Evolutionary conservation across 1,140 invertebrate genomes (phyloP).

Genomic region (Chrysoperla carnea): DNA sequence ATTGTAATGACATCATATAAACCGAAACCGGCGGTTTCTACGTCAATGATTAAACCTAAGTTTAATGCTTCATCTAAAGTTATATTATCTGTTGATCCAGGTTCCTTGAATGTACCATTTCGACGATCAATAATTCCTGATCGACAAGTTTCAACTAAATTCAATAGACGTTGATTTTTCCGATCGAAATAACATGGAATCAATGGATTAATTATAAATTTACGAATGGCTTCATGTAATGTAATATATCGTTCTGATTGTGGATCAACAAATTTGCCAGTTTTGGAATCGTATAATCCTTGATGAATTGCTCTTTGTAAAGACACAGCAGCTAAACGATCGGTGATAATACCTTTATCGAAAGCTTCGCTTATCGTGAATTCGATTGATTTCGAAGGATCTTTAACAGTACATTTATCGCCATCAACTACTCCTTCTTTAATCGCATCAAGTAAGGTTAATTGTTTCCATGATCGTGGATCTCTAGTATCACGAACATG

Average conservation of each 20-base stretch:
- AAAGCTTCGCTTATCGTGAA: slow-evolving; percentile 66
- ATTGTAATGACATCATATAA: slow-evolving; percentile 69
- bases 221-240: slow-evolving; percentile 66
- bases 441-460: slow-evolving; percentile 59
- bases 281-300: slow-evolving; percentile 62
- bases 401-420: slow-evolving; percentile 49
- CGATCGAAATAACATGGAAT: slow-evolving; percentile 67
- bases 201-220: slow-evolving; percentile 58
- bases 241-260: slow-evolving; percentile 56
- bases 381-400: slow-evolving; percentile 36
- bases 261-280: slow-evolving; percentile 68
- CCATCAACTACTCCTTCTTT: slow-evolving; percentile 55
- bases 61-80: slow-evolving; percentile 53
- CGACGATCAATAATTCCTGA: slow-evolving; percentile 67
- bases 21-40: slow-evolving; percentile 62
- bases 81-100: slow-evolving; percentile 41
- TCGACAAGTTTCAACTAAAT: slow-evolving; percentile 59
- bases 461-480: slow-evolving; percentile 51
- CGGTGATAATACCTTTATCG: slow-evolving; percentile 58
- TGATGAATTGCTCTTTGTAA: slow-evolving; percentile 73
- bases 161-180: slow-evolving; percentile 43
- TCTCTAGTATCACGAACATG: slow-evolving; percentile 59
- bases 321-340: slow-evolving; percentile 65
- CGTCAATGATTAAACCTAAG: slow-evolving; percentile 63
- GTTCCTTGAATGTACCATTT: slow-evolving; percentile 58